These are phyloP conservation scores for Sphyrna mokarran DNA, from an alignment of 2,113 vertebrate species.

Conservation along the genomic window DNA sequence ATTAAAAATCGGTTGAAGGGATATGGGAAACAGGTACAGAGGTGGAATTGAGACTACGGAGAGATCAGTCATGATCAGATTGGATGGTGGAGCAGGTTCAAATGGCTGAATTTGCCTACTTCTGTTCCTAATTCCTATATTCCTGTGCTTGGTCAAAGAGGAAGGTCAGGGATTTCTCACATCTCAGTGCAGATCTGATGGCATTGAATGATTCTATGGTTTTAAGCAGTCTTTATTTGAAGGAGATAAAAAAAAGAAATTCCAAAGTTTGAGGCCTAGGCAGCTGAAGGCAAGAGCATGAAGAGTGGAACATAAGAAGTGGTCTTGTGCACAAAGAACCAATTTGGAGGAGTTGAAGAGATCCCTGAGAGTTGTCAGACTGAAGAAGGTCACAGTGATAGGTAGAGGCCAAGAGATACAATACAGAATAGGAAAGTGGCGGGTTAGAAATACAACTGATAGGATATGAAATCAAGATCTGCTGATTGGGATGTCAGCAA, in stretches of 20 bases:
- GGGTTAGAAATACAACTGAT: neutral
- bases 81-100: no score
- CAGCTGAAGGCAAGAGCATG: neutral
- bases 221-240: neutral
- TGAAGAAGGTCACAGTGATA: neutral
- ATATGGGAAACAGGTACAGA: no score
- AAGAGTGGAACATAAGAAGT: neutral
- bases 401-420: neutral
- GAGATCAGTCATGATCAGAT: no score
- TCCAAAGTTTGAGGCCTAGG: neutral
- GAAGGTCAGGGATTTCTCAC: no score
- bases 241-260: neutral
- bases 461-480: no score
- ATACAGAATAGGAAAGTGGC: neutral
- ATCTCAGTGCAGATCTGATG: no score
- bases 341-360: neutral
- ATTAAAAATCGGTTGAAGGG: no score
- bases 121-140: no score
- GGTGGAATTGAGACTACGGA: no score
- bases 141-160: neutral
- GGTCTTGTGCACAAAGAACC: neutral
- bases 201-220: no score
- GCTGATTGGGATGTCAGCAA: no score
- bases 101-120: no score
- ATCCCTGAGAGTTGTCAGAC: neutral